phyloP scores from a whole-genome alignment of 2,888 invertebrate species.

The Gandaritis pyraliata region DNA sequence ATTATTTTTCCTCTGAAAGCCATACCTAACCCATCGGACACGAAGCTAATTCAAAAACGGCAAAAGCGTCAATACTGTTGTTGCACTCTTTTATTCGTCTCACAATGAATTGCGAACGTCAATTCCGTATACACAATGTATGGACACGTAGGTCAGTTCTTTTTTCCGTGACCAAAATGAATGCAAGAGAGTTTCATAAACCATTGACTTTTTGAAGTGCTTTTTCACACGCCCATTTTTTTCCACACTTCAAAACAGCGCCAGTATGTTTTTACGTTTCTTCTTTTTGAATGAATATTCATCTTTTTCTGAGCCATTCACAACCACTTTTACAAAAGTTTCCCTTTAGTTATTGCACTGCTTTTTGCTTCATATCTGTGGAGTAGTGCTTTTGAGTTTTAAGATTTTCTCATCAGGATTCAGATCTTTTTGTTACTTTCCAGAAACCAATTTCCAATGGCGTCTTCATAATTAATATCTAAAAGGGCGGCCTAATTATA shows the following conservation, averaged over 20 bases:
- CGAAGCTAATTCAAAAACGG: not conserved
- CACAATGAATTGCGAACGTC: not conserved
- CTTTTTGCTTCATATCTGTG: too few relatives aligned
- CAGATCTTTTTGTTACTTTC: not conserved
- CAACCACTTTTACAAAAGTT: not conserved
- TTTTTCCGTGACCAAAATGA: not conserved
- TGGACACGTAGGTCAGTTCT: not conserved
- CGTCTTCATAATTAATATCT: constrained; percentile 41
- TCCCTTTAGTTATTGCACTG: too few relatives aligned
- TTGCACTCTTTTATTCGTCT: not conserved
- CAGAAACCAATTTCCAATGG: constrained; percentile 18
- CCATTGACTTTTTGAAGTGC: constrained; percentile 2
- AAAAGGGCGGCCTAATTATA: constrained; percentile 44
- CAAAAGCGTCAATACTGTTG: not conserved
- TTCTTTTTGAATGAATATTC: not conserved
- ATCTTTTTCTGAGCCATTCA: not conserved
- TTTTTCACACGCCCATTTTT: not conserved
- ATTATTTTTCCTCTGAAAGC: too few relatives aligned
- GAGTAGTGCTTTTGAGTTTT: too few relatives aligned
- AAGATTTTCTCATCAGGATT: too few relatives aligned
- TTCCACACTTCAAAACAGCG: not conserved
- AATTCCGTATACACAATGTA: not conserved
- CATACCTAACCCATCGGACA: too few relatives aligned
- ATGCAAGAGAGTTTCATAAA: not conserved
- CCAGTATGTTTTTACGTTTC: not conserved